These are phyloP conservation scores for Chromoteleia sp. DNA, from an alignment of 2,888 invertebrate genomes.

Conservation along the genomic window DNA sequence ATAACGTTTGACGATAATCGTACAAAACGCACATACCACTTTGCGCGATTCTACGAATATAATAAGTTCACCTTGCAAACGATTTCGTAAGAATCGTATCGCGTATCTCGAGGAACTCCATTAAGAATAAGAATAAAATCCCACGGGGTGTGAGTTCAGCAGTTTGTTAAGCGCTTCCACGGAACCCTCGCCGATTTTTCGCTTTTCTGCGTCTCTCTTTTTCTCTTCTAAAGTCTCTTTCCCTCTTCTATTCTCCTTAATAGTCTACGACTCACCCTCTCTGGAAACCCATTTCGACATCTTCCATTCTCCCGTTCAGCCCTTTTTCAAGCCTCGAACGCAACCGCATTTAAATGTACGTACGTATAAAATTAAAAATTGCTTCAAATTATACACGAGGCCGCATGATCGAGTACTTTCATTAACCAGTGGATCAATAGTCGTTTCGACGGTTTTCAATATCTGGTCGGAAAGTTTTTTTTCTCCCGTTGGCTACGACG, in stretches of 20 bases:
- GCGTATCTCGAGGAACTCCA: conserved; percentile 80
- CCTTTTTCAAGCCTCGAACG: conserved; percentile 62
- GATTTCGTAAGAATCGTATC: conserved; percentile 74
- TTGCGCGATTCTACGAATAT: conserved; percentile 37
- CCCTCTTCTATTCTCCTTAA: conserved; percentile 66
- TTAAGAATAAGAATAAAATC: conserved; percentile 82
- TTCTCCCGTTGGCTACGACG: neutral
- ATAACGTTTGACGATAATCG: conserved; percentile 28
- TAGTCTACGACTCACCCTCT: conserved; percentile 65
- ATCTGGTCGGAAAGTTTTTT: conserved; percentile 14
- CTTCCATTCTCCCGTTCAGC: conserved; percentile 67
- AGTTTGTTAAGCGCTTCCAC: conserved; percentile 81
- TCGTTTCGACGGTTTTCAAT: conserved; percentile 37
- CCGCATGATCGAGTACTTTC: conserved; percentile 40
- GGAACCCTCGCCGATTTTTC: conserved; percentile 71
- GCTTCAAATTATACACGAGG: conserved; percentile 28
- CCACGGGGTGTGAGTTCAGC: conserved; percentile 81
- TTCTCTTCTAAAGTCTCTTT: conserved; percentile 62
- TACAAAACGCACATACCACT: conserved; percentile 40
- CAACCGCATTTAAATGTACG: conserved; percentile 64
- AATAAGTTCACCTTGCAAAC: conserved; percentile 57
- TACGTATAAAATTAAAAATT: conserved; percentile 62
- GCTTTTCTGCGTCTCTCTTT: conserved; percentile 65
- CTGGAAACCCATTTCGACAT: conserved; percentile 69
- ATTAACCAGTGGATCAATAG: conserved; percentile 41